Conservation (phyloP, 2,888 invertebrate species). For the Toxonevra muliebris region DNA sequence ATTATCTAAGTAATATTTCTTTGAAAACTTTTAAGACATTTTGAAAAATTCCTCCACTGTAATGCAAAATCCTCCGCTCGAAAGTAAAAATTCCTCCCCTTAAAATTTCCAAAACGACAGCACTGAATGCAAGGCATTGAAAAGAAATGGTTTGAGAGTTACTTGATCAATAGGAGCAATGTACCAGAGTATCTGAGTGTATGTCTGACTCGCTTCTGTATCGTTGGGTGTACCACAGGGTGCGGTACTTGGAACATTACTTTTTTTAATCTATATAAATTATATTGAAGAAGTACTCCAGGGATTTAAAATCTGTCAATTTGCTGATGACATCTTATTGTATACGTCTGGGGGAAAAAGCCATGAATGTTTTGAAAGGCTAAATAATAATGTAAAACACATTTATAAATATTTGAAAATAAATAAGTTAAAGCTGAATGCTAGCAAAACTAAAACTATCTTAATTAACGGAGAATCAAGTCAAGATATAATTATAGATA, state of each 20-base stretch:
- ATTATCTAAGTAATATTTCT: too few relatives aligned
- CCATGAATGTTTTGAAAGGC: slow-evolving; percentile 24
- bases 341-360: slow-evolving; percentile 15
- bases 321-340: slow-evolving; percentile 26
- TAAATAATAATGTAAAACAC: slow-evolving; percentile 8
- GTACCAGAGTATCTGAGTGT: background rate
- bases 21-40: too few relatives aligned
- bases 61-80: too few relatives aligned
- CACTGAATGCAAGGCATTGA: slow-evolving; percentile 8
- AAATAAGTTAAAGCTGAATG: slow-evolving; percentile 12
- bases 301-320: slow-evolving; percentile 4
- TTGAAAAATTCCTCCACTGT: too few relatives aligned
- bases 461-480: too few relatives aligned
- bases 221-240: slow-evolving; percentile 30
- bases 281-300: slow-evolving; percentile 16
- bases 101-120: too few relatives aligned
- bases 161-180: slow-evolving; percentile 10
- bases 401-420: slow-evolving; percentile 7
- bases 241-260: slow-evolving; percentile 20
- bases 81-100: too few relatives aligned
- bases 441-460: too few relatives aligned
- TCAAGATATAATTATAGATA: slow-evolving; percentile 7
- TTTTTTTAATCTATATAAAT: slow-evolving; percentile 23
- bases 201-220: background rate
- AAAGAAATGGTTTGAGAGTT: slow-evolving; percentile 3